Evolutionary conservation across 2,888 invertebrate species (phyloP).

Genomic region (Scrobipalpa costella): DNA sequence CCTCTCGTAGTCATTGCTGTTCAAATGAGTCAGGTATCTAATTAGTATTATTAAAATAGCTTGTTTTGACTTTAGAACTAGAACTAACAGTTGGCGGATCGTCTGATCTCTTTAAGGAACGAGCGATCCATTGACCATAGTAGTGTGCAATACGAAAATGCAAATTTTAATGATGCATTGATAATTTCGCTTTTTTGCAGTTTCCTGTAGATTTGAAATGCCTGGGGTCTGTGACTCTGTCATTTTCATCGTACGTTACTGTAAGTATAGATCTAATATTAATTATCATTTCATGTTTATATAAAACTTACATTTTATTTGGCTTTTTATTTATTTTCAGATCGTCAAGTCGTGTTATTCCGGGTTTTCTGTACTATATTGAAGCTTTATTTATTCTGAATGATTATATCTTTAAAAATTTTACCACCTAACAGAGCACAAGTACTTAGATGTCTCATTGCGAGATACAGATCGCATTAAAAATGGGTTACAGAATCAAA

Average conservation of each 20-base stretch:
- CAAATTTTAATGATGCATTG: neutral
- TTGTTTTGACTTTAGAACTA: too few relatives aligned
- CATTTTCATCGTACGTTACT: constrained; percentile 48
- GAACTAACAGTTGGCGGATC: too few relatives aligned
- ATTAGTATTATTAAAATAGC: too few relatives aligned
- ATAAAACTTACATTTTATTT: neutral
- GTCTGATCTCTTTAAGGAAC: too few relatives aligned
- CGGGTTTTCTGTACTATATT: constrained; percentile 55
- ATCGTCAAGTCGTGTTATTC: constrained; percentile 48
- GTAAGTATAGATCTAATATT: constrained; percentile 33
- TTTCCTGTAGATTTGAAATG: constrained; percentile 48
- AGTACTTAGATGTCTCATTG: too few relatives aligned
- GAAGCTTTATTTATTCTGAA: constrained; percentile 23
- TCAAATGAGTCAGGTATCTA: constrained; percentile 11
- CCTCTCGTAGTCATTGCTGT: neutral
- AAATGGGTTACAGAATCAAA: too few relatives aligned
- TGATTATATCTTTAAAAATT: neutral
- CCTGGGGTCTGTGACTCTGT: constrained; percentile 47
- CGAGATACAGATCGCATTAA: too few relatives aligned
- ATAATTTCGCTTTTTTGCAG: constrained; percentile 42
- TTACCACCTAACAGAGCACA: neutral
- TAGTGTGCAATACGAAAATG: too few relatives aligned
- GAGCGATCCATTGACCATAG: too few relatives aligned
- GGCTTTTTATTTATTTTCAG: constrained; percentile 38
- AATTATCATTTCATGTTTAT: neutral